These are phyloP conservation scores for Lamellibrachia columna DNA, from an alignment of 2,888 invertebrate species.

Conservation along the genomic window DNA sequence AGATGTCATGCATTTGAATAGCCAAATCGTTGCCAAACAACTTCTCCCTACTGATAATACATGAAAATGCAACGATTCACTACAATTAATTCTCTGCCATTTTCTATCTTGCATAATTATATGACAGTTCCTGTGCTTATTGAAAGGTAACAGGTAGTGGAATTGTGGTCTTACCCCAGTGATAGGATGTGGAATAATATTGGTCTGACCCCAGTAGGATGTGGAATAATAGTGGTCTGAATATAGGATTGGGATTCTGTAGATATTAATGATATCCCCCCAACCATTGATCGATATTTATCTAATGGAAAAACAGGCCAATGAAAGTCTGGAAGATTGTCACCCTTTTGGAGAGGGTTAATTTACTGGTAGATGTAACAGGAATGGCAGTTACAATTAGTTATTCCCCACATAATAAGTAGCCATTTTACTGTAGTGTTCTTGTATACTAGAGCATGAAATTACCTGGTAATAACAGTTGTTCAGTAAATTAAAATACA, in stretches of 20 bases:
- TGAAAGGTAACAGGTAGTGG: background rate
- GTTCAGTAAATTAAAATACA: too few species aligned
- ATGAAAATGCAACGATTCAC: background rate
- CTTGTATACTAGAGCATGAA: background rate
- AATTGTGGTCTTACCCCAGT: background rate
- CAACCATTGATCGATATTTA: background rate
- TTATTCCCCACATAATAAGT: background rate
- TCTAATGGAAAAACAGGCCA: background rate
- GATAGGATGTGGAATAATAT: background rate
- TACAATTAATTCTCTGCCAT: background rate
- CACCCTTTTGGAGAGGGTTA: background rate
- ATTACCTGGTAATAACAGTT: background rate
- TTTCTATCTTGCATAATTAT: background rate
- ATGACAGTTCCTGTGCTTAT: background rate
- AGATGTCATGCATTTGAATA: background rate
- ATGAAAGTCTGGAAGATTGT: background rate
- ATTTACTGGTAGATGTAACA: background rate
- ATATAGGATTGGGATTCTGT: background rate
- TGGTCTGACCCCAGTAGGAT: background rate
- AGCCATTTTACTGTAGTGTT: background rate
- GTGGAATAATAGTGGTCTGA: background rate
- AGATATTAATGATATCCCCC: background rate
- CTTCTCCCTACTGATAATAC: background rate
- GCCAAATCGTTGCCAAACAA: background rate
- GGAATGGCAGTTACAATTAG: background rate